Base-by-base conservation (phyloP, 2,888 invertebrate genomes). In the Synergus laeviventris region DNA sequence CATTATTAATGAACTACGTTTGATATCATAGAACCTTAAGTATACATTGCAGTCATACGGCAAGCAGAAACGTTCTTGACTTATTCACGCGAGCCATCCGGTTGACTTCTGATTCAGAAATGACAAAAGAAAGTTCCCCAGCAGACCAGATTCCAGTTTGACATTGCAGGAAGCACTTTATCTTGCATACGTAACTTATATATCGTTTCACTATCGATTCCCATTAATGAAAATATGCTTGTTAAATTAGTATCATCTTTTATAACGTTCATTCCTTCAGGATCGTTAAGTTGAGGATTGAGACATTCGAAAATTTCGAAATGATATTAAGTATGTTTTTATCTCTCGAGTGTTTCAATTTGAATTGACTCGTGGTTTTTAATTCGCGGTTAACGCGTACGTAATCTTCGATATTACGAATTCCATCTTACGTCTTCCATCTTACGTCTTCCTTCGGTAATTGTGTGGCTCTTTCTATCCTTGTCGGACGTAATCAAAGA, bases 401-500 rank as follows among this genome's bases (percentile, higher is more conserved):
- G 31, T 36, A 61, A 61, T 83, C 83, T 82, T 84, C 81, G 81
- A 83, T 2, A n/a, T 8, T n/a, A n/a, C n/a, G 21, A 56, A 56
- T 56, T 49, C 42, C 49, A 31, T 2, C 7, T 8, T n/a, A n/a
- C n/a, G 21, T 18, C 18, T 56, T 70, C 16, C 24, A 66, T 31
- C 24, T 66, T 49, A 16, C 45, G 16, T 66, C 31, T 66, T 49
- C 42, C 49, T 66, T 49, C 9, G 21, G 66, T 66, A 66, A 66
- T 49, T 66, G 66, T 31, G 42, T 70, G 31, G 8, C 31, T 31
- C 31, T 49, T 45, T 31, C 31, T 31, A n/a, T 70, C 78, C 78
- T 78, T 81, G 81, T 81, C 78, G 77, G 81, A 79, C 80, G 78
- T 84, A 83, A 84, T 85, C 82, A 83, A 83, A 82, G 83, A 83